Conservation (phyloP, 2,113 vertebrate genomes). For the Sylvilagus bachmani region DNA sequence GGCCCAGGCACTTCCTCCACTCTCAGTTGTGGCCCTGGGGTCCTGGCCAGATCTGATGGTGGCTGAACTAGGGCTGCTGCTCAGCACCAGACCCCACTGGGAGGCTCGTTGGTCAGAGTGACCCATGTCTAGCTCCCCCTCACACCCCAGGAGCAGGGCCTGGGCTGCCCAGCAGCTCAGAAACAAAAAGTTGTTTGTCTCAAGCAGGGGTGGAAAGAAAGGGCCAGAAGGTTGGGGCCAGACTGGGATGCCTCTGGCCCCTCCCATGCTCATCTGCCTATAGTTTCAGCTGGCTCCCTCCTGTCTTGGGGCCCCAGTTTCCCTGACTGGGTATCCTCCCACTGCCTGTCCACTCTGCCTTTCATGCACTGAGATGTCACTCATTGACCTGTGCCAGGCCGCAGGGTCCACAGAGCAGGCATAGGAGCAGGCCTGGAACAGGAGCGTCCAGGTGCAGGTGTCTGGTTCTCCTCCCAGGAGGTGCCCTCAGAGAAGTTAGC, state of each 20-base stretch:
- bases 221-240: not conserved
- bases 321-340: not conserved
- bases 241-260: too few species aligned
- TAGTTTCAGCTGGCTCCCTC: too few species aligned
- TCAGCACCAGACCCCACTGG: not conserved
- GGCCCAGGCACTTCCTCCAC: too few species aligned
- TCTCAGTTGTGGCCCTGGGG: too few species aligned
- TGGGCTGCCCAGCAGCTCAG: not conserved
- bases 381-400: not conserved
- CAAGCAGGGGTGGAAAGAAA: not conserved
- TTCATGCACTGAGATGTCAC: not conserved
- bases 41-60: too few species aligned
- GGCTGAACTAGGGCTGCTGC: too few species aligned
- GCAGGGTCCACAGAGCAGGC: not conserved
- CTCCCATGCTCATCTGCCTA: not conserved
- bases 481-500: not conserved
- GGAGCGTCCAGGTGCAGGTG: not conserved
- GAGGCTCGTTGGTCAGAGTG: not conserved
- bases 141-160: not conserved
- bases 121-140: accelerated
- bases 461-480: not conserved
- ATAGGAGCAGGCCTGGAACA: too few species aligned
- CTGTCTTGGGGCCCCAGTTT: not conserved
- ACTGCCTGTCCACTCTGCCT: not conserved
- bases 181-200: not conserved